Evolutionary conservation across 1,140 invertebrate genomes (phyloP).

Genomic region (Cephus cinctus): DNA sequence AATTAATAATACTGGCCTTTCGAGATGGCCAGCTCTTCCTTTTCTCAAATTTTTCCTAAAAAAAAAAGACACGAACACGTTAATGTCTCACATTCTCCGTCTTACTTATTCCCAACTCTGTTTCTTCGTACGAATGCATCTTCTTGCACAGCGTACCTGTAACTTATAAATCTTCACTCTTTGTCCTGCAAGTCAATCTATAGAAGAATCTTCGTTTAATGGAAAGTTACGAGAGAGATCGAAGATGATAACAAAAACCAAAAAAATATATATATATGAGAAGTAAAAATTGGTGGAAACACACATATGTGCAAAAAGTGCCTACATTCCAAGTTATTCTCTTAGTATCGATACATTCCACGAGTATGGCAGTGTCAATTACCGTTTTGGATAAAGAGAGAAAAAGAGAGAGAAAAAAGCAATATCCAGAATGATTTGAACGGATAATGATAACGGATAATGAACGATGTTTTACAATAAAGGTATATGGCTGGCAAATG

Average conservation of each 20-base stretch:
- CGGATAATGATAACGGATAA: too few relatives aligned
- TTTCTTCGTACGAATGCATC: neutral
- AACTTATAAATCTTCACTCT: slow-evolving; percentile 2
- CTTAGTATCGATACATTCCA: slow-evolving; percentile 31
- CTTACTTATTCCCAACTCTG: slow-evolving; percentile 2
- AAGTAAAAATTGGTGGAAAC: too few relatives aligned
- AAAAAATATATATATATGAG: slow-evolving; percentile 24
- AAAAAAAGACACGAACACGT: slow-evolving; percentile 1
- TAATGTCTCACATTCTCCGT: slow-evolving; percentile 4
- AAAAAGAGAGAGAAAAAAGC: slow-evolving; percentile 13
- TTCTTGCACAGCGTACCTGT: neutral
- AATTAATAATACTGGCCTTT: slow-evolving; percentile 17
- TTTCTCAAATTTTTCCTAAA: slow-evolving; percentile 6
- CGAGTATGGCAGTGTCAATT: slow-evolving; percentile 42
- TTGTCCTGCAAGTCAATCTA: slow-evolving; percentile 1
- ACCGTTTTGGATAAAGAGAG: slow-evolving; percentile 26
- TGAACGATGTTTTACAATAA: too few relatives aligned
- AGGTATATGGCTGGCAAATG: too few relatives aligned
- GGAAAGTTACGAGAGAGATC: slow-evolving; percentile 9
- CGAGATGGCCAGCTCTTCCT: neutral
- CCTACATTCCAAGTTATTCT: slow-evolving; percentile 35
- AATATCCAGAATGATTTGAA: slow-evolving; percentile 16
- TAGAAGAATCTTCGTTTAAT: neutral
- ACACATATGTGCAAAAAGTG: slow-evolving; percentile 37
- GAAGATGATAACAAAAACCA: slow-evolving; percentile 30